Base-by-base conservation (phyloP, 2,113 vertebrate genomes). In the Oceanites oceanicus region DNA sequence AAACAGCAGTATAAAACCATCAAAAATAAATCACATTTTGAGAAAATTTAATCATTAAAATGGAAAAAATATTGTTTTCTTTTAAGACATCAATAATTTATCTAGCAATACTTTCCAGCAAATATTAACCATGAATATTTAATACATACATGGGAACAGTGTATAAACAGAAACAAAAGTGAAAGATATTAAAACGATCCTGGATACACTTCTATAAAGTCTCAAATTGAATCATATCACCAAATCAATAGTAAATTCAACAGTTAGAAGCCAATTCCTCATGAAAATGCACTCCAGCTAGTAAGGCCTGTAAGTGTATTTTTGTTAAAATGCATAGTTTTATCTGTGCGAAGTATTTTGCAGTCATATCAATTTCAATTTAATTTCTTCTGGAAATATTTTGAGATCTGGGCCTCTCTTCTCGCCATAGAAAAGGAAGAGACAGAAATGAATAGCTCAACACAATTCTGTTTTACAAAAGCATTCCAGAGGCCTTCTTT, bases 101-200 rank as follows among this genome's bases (percentile, higher is more conserved):
- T 63, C 79, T 68, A 87, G 65, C 86, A 95, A 86, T 95, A 94
- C 52, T 86, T 76, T 58, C 32, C 52, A 77, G 76, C 42, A 78
- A 93, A 66, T 95, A 95, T 94, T 87, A 93, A 87, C 38, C 47
- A 95, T 89, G 44, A 93, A 93, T 91, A 94, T 91, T 94, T 91
- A 90, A 96, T 81, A 63, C 1, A 32, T 56, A 91, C 45, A 70
- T 36, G 18, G 40, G 50, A 88, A 61, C 66, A 76, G 75, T 49
- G 91, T 87, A 85, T 87, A 92, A 96, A 92, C 89, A 94, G 76
- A 91, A 96, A 96, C 36, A 96, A 92, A 91, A 91, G 80, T 53
- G 78, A 94, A 94, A 95, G 88, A 89, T 44, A 36, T 62, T 80
- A 45, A 83, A 58, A 29, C 2, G 0, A 52, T 67, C 47, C 47